Conservation (phyloP, 2,113 vertebrate species). For the Rallus limicola region DNA sequence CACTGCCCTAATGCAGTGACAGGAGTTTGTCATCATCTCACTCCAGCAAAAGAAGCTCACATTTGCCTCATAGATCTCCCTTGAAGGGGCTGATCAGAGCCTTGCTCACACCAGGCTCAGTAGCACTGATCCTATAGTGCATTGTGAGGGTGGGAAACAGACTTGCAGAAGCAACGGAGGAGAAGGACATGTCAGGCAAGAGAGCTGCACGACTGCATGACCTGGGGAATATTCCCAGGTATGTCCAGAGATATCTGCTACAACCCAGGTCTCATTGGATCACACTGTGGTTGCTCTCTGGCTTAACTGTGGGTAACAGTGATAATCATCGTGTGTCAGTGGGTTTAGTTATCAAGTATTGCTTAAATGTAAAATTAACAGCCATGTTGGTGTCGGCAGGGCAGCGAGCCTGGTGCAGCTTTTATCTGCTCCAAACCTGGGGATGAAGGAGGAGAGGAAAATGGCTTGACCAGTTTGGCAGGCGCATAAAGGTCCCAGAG, state of each 20-base stretch:
- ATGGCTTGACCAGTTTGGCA: not conserved
- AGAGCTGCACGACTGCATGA: not conserved
- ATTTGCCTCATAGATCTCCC: not conserved
- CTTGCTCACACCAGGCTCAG: not conserved
- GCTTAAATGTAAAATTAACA: slow-evolving; percentile 3
- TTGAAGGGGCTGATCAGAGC: not conserved
- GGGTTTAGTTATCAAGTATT: slow-evolving; percentile 15
- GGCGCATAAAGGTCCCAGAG: not conserved
- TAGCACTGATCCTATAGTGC: not conserved
- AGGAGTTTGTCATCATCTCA: accelerated
- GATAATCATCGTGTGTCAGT: not conserved
- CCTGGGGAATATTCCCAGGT: not conserved
- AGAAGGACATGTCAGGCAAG: not conserved
- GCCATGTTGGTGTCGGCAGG: not conserved
- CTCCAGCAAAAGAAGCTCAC: not conserved
- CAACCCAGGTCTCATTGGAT: not conserved
- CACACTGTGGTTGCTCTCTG: not conserved
- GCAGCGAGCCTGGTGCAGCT: not conserved
- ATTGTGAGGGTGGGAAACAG: not conserved
- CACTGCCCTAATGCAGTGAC: not conserved
- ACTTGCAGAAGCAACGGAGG: not conserved
- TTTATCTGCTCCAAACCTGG: slow-evolving; percentile 20
- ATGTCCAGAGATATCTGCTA: not conserved
- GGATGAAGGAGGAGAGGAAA: not conserved
- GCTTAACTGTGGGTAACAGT: not conserved